These are phyloP conservation scores for Anticlea derivata DNA, from an alignment of 2,888 invertebrate species.

Conservation along the genomic window DNA sequence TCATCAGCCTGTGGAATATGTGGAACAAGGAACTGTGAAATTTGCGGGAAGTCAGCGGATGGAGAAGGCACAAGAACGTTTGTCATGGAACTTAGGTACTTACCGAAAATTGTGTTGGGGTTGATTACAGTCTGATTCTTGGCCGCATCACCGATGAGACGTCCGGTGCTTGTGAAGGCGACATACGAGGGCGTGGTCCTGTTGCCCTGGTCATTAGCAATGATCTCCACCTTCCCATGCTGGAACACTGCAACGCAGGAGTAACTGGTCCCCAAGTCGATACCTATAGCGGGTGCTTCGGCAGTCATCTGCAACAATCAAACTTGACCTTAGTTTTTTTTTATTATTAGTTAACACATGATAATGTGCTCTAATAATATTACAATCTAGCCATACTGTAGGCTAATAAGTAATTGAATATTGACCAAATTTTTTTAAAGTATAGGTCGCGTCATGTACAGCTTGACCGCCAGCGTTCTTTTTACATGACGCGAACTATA, in stretches of 20 bases:
- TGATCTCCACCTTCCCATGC: slow-evolving; percentile 95
- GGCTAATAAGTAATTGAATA: no score
- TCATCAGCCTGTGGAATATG: no score
- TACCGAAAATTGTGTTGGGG: slow-evolving; percentile 93
- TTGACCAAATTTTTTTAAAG: no score
- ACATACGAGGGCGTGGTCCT: slow-evolving; percentile 94
- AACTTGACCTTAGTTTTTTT: slow-evolving; percentile 21
- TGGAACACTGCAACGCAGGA: slow-evolving; percentile 97
- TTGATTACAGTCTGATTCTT: slow-evolving; percentile 95
- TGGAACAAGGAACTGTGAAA: slow-evolving; percentile 7
- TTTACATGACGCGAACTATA: no score
- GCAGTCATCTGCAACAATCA: slow-evolving; percentile 81
- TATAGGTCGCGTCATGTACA: no score
- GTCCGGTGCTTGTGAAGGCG: slow-evolving; percentile 92
- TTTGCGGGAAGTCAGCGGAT: no score
- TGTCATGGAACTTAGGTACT: no score
- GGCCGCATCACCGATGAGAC: slow-evolving; percentile 92
- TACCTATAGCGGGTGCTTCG: slow-evolving; percentile 95
- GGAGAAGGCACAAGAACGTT: no score
- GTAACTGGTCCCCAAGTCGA: slow-evolving; percentile 98
- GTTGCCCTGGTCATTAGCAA: slow-evolving; percentile 96
- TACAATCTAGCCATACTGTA: no score
- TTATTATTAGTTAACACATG: no score
- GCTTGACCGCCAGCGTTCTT: no score
- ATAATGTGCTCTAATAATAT: no score